Conservation (phyloP, 2,888 invertebrate genomes). For the Laspeyria flexula region DNA sequence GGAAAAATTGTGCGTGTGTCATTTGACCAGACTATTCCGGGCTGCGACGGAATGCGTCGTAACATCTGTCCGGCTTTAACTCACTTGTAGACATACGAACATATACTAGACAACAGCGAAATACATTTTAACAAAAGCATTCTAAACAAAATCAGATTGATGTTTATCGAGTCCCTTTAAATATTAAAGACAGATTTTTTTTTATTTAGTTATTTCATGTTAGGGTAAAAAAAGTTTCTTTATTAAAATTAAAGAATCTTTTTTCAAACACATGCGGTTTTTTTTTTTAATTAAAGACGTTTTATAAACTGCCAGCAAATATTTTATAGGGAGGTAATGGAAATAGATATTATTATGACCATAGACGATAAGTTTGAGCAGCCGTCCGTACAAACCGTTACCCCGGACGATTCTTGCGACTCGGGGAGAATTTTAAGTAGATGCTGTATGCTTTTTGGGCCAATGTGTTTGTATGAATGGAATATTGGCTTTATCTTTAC, state of each 20-base stretch:
- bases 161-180: background rate
- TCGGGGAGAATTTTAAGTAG: constrained; percentile 7
- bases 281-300: too few species aligned
- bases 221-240: too few species aligned
- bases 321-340: too few species aligned
- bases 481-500: too few species aligned
- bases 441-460: background rate
- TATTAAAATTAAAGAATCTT: too few species aligned
- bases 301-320: too few species aligned
- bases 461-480: background rate
- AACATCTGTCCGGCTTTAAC: constrained; percentile 76
- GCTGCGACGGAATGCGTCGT: constrained; percentile 63
- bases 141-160: background rate
- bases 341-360: constrained; percentile 2
- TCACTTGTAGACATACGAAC: constrained; percentile 54
- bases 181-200: background rate
- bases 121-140: constrained; percentile 13
- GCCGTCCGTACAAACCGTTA: background rate
- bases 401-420: background rate
- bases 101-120: constrained; percentile 31
- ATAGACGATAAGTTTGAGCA: constrained; percentile 1
- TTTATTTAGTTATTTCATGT: too few species aligned
- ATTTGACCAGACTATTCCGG: constrained; percentile 63
- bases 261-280: too few species aligned
- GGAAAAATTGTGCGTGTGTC: constrained; percentile 47